Percentiles rank a stretch among this genome's conserved stretches.
phyloP scores from a whole-genome alignment of 2,888 invertebrate species.

The Herminia tarsipennalis region DNA sequence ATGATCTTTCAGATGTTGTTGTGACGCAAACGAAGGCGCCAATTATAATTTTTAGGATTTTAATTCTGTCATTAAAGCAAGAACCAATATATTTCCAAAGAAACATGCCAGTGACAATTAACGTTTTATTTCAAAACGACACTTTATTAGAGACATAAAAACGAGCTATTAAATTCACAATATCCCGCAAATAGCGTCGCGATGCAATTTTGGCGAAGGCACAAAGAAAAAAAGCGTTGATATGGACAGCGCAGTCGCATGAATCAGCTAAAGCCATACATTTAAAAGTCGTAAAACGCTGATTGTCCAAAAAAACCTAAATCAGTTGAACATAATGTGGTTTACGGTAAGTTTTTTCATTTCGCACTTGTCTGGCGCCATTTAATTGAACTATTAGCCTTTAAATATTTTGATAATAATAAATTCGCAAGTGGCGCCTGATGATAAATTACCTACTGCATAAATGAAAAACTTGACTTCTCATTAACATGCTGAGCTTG shows the following conservation, averaged over 20 bases:
- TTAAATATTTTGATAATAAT: conserved; percentile 24
- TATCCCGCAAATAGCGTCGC: conserved; percentile 25
- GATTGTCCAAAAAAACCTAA: conserved; percentile 24
- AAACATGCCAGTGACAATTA: conserved; percentile 6
- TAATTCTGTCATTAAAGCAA: conserved; percentile 9
- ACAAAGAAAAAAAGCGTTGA: conserved; percentile 20
- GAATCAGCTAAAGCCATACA: conserved; percentile 22
- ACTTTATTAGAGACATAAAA: conserved; percentile 25
- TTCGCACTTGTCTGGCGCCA: conserved; percentile 51
- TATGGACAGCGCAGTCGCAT: conserved; percentile 12
- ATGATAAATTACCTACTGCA: conserved; percentile 11
- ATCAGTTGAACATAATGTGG: conserved; percentile 27
- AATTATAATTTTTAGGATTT: conserved; percentile 5
- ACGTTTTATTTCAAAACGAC: conserved; percentile 12
- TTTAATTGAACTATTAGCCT: conserved; percentile 45
- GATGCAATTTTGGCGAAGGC: conserved; percentile 23
- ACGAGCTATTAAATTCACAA: conserved; percentile 25
- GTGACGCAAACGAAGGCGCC: conserved; percentile 3
- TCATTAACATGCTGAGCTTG: neutral
- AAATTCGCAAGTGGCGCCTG: conserved; percentile 26
- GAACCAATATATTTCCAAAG: neutral
- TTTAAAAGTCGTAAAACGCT: conserved; percentile 35
- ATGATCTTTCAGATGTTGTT: neutral
- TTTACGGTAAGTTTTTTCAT: conserved; percentile 37
- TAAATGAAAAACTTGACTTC: conserved; percentile 2